phyloP scores from a whole-genome alignment of 2,888 invertebrate genomes.

The Heliconius hortense region DNA sequence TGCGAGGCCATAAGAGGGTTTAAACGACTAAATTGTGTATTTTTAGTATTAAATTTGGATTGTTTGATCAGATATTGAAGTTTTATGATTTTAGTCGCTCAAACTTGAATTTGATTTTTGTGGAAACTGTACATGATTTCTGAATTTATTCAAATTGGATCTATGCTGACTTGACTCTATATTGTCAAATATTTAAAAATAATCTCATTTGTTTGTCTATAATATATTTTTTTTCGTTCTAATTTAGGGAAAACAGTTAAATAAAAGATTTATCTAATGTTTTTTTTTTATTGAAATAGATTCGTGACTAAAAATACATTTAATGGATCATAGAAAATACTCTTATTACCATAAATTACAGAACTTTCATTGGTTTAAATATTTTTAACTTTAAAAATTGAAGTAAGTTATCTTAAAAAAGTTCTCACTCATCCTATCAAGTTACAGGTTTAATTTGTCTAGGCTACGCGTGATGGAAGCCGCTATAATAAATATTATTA shows the following conservation, averaged over 20 bases:
- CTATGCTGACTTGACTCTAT: too few relatives aligned
- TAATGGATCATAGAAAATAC: too few relatives aligned
- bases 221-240: too few relatives aligned
- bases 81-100: neutral
- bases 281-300: too few relatives aligned
- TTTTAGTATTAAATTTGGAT: conserved; percentile 13
- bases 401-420: conserved; percentile 48
- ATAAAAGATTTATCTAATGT: too few relatives aligned
- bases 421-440: conserved; percentile 63
- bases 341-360: too few relatives aligned
- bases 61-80: conserved; percentile 25
- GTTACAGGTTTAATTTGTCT: conserved; percentile 79
- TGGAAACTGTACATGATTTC: neutral
- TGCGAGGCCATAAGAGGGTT: conserved; percentile 64
- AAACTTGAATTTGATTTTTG: neutral
- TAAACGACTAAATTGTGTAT: conserved; percentile 44
- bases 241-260: too few relatives aligned
- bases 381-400: neutral
- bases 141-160: too few relatives aligned
- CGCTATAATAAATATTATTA: conserved; percentile 76
- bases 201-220: too few relatives aligned
- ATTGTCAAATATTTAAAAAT: too few relatives aligned
- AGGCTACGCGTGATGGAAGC: conserved; percentile 72
- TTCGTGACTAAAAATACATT: too few relatives aligned
- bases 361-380: too few relatives aligned